phyloP scores from a whole-genome alignment of 2,888 invertebrate species.

The Ennomos erosarius region DNA sequence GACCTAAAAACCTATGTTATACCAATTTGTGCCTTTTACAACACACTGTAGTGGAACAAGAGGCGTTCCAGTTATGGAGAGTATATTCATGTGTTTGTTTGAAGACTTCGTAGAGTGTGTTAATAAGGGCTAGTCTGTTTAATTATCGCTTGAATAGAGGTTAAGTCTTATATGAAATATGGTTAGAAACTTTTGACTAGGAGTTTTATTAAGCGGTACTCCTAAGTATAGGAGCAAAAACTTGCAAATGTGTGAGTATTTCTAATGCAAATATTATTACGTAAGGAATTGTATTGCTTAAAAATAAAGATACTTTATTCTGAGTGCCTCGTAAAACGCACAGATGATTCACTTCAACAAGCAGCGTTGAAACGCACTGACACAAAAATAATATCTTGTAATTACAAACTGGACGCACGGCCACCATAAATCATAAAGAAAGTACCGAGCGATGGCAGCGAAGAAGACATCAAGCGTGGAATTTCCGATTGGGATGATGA shows the following conservation, averaged over 20 bases:
- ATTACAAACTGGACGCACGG: constrained; percentile 55
- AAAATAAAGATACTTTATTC: constrained; percentile 17
- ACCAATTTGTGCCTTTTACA: constrained; percentile 36
- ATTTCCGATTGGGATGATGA: constrained; percentile 76
- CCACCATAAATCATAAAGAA: constrained; percentile 76
- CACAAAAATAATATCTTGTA: constrained; percentile 55
- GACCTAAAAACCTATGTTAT: constrained; percentile 39
- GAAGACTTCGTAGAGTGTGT: constrained; percentile 53
- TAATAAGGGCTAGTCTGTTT: constrained; percentile 36
- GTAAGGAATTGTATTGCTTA: neutral
- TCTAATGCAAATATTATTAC: too few species aligned
- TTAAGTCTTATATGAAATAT: constrained; percentile 7
- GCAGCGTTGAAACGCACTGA: constrained; percentile 39
- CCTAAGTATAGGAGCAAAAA: constrained; percentile 9
- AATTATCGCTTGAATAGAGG: constrained; percentile 49
- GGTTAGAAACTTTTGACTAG: neutral
- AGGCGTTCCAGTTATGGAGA: constrained; percentile 45
- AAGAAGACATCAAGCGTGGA: constrained; percentile 78
- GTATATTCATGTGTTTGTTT: constrained; percentile 45
- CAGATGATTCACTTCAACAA: constrained; percentile 7
- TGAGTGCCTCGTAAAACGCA: constrained; percentile 10
- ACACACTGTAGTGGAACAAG: constrained; percentile 40
- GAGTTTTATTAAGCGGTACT: neutral
- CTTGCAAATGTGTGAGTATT: neutral
- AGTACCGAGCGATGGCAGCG: constrained; percentile 59